A percentile compares a stretch with the other conserved stretches of the same genome.
Conservation (phyloP, 2,113 vertebrate species). For the Tetraodon nigroviridis region DNA sequence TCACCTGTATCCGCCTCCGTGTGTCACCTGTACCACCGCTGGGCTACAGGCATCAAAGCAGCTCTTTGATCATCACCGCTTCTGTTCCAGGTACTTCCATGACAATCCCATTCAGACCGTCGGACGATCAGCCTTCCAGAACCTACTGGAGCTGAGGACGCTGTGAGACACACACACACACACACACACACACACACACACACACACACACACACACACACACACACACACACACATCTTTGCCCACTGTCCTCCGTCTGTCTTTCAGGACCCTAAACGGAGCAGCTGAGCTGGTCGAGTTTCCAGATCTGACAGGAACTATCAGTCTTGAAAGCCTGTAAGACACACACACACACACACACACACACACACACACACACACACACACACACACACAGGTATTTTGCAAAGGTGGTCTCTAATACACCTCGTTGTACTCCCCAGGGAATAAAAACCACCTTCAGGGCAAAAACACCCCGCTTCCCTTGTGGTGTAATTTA, state of each 20-base stretch:
- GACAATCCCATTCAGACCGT: constrained; percentile 91
- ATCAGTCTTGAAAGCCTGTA: constrained; percentile 88
- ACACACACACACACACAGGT: constrained; percentile 8
- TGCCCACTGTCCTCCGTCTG: not conserved
- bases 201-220: not conserved
- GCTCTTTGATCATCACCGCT: not conserved
- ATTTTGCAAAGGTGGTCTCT: too few species aligned
- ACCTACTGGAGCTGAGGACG: constrained; percentile 82
- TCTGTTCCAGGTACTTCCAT: constrained; percentile 83
- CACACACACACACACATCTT: not conserved
- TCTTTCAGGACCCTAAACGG: constrained; percentile 86
- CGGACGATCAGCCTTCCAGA: constrained; percentile 86
- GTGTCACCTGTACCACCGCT: not conserved
- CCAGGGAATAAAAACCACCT: too few species aligned
- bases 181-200: not conserved
- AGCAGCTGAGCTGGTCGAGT: constrained; percentile 86
- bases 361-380: constrained; percentile 38
- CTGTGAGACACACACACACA: constrained; percentile 55
- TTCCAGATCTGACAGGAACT: constrained; percentile 90
- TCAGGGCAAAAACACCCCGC: too few species aligned
- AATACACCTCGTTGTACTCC: too few species aligned
- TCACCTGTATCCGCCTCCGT: too few species aligned
- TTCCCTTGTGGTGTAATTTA: too few species aligned
- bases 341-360: constrained; percentile 61
- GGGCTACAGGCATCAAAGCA: not conserved